A percentile compares a stretch with the other conserved stretches of the same genome.
These are phyloP conservation scores for Camelus bactrianus DNA, from an alignment of 2,113 vertebrate species.

Conservation along the genomic window DNA sequence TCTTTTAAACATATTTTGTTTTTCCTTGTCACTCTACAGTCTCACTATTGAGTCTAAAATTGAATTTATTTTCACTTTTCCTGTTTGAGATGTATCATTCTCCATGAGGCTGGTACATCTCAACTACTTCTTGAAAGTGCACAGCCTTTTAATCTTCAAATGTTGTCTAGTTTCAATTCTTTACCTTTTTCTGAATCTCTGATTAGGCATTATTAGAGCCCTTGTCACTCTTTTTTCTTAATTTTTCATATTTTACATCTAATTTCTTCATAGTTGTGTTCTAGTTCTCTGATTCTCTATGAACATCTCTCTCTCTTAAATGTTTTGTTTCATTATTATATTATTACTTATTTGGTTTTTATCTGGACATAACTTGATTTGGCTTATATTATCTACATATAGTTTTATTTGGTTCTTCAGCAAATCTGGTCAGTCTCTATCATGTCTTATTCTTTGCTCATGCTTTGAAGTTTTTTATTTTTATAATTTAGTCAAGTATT, in stretches of 20 bases:
- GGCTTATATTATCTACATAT: not conserved
- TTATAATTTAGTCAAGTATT: not conserved
- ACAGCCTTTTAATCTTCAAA: not conserved
- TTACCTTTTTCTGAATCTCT: not conserved
- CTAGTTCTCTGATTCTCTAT: not conserved
- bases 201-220: not conserved
- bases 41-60: not conserved
- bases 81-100: not conserved
- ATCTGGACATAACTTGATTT: not conserved
- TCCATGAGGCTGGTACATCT: not conserved
- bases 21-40: not conserved
- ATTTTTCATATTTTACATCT: conserved; percentile 30
- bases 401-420: not conserved
- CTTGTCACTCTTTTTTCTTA: not conserved
- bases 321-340: not conserved
- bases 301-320: not conserved
- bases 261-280: not conserved
- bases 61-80: not conserved
- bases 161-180: not conserved
- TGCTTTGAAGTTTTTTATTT: not conserved
- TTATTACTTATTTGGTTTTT: not conserved
- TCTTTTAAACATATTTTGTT: not conserved
- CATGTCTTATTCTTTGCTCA: not conserved
- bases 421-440: not conserved
- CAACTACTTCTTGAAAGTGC: not conserved